A percentile compares a stretch with the other conserved stretches of the same genome.
These are phyloP conservation scores for Argyra leucocephala DNA, from an alignment of 2,888 invertebrate genomes.

Conservation along the genomic window DNA sequence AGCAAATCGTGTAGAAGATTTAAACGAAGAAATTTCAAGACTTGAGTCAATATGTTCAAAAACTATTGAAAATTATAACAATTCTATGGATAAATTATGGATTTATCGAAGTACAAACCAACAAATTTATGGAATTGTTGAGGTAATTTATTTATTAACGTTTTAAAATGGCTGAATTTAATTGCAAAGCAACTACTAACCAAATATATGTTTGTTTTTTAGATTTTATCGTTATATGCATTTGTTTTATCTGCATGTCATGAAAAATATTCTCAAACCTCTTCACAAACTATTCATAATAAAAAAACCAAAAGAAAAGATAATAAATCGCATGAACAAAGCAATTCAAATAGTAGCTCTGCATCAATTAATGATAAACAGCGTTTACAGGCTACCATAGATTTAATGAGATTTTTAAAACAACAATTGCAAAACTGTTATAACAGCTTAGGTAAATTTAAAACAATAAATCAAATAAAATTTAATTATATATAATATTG, in stretches of 20 bases:
- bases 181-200: neutral
- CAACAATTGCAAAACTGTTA: constrained; percentile 37
- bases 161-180: no score
- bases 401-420: constrained; percentile 39
- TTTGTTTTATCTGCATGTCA: constrained; percentile 39
- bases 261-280: constrained; percentile 31
- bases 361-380: constrained; percentile 37
- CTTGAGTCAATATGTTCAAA: constrained; percentile 34
- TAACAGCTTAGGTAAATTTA: constrained; percentile 35
- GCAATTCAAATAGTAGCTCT: constrained; percentile 17
- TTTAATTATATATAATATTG: constrained; percentile 12
- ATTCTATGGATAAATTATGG: constrained; percentile 43
- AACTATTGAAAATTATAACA: constrained; percentile 41
- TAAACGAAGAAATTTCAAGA: constrained; percentile 34
- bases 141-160: constrained; percentile 43
- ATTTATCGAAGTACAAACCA: constrained; percentile 47
- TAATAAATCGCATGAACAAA: constrained; percentile 28
- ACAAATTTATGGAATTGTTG: constrained; percentile 51
- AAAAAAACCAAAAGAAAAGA: constrained; percentile 30
- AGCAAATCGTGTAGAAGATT: constrained; percentile 29
- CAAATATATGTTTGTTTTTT: constrained; percentile 15
- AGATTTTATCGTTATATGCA: constrained; percentile 41
- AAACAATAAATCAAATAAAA: neutral
- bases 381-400: constrained; percentile 35
- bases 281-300: constrained; percentile 30